Conservation (phyloP, 2,797 vertebrate genomes). For the Arrhamphus sclerolepis region DNA sequence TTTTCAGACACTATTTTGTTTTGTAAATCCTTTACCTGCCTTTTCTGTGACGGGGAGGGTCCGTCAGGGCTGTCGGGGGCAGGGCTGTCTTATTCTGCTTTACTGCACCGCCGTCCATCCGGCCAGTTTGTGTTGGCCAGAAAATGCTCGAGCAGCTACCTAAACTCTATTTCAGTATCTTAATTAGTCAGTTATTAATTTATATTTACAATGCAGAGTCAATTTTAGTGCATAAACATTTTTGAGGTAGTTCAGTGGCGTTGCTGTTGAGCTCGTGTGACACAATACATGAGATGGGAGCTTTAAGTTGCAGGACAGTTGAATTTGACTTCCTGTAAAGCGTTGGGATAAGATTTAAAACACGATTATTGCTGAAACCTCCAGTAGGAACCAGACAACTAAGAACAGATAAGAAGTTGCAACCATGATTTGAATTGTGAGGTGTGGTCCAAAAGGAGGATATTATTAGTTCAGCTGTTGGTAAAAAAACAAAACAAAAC, state of each 20-base stretch:
- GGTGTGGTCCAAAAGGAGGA: no score
- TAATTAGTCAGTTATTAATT: background rate
- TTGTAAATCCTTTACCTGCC: slow-evolving; percentile 71
- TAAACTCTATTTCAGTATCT: slow-evolving; percentile 6
- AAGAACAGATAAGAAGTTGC: no score
- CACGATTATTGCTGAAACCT: no score
- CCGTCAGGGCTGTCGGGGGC: slow-evolving; percentile 51
- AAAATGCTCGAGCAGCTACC: slow-evolving; percentile 38
- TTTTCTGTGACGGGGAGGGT: slow-evolving; percentile 69
- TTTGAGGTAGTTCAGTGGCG: background rate
- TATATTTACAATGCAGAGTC: background rate
- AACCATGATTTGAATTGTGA: no score
- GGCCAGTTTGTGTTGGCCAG: slow-evolving; percentile 35
- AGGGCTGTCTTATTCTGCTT: slow-evolving; percentile 43
- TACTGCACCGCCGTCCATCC: slow-evolving; percentile 21
- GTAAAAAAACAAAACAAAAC: no score
- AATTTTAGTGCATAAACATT: background rate
- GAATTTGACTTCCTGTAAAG: background rate
- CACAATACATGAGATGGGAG: background rate
- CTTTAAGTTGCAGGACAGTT: background rate
- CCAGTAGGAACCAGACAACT: no score
- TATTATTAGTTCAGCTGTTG: no score
- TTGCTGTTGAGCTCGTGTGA: background rate
- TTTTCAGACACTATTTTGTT: slow-evolving; percentile 68
- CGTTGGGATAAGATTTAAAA: background rate